These are phyloP conservation scores for Podarcis lilfordi DNA, from an alignment of 2,797 vertebrate species.

Conservation along the genomic window DNA sequence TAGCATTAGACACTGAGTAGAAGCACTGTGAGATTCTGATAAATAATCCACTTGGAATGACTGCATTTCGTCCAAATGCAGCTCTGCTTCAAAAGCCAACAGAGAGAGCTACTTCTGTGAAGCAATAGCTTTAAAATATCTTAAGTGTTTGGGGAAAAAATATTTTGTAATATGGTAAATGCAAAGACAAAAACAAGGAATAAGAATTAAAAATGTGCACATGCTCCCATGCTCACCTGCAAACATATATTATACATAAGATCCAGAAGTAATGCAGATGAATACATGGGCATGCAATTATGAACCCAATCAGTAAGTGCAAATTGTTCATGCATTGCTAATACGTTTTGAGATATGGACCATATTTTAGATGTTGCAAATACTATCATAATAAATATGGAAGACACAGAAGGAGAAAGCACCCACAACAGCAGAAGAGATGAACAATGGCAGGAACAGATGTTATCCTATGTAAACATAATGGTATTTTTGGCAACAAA, in stretches of 20 bases:
- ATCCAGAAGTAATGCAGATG: not conserved
- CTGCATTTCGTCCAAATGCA: accelerated
- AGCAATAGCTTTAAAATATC: not conserved
- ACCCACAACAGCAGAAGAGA: not conserved
- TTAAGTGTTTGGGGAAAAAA: not conserved
- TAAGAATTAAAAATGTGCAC: not conserved
- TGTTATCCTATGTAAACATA: not conserved
- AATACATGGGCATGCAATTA: not conserved
- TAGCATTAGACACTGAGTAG: not conserved
- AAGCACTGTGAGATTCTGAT: not conserved
- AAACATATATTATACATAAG: not conserved
- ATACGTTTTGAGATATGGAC: not conserved
- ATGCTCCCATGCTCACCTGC: not conserved
- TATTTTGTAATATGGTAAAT: not conserved
- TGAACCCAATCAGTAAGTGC: not conserved
- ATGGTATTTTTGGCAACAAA: constrained; percentile 6
- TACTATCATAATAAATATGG: not conserved
- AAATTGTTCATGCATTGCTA: not conserved
- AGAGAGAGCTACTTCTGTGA: not conserved
- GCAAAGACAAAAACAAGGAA: not conserved
- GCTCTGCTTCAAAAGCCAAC: not conserved
- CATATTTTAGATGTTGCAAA: not conserved
- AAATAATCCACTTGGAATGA: not conserved
- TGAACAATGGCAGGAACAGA: constrained; percentile 8
- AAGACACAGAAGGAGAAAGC: not conserved